Conservation (phyloP, 1,140 invertebrate genomes). For the Drosophila navojoa region DNA sequence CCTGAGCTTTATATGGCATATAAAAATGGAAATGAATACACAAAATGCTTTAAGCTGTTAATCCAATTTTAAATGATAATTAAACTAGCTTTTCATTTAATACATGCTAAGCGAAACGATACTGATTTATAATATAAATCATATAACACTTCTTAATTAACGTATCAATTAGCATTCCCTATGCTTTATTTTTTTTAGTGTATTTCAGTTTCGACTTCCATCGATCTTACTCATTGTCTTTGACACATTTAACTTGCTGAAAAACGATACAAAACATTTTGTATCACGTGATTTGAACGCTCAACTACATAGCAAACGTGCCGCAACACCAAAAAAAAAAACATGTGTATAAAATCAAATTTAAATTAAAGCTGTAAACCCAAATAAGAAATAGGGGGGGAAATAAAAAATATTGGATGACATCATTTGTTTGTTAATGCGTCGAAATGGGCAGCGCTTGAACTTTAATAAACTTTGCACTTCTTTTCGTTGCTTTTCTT, state of each 20-base stretch:
- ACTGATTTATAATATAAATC: too few relatives aligned
- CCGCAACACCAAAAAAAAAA: slow-evolving; percentile 35
- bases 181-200: neutral
- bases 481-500: slow-evolving; percentile 30
- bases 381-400: slow-evolving; percentile 1
- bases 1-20: neutral
- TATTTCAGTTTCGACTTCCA: neutral
- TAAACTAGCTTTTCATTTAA: too few relatives aligned
- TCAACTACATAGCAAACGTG: slow-evolving; percentile 28
- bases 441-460: slow-evolving; percentile 30
- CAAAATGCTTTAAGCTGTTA: neutral
- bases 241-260: slow-evolving; percentile 35
- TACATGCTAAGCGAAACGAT: too few relatives aligned
- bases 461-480: slow-evolving; percentile 79
- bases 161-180: neutral
- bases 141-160: too few relatives aligned
- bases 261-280: slow-evolving; percentile 5
- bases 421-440: slow-evolving; percentile 59
- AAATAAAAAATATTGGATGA: slow-evolving; percentile 53
- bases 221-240: neutral
- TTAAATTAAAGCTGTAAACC: slow-evolving; percentile 5
- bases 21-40: neutral
- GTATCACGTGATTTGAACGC: slow-evolving; percentile 38
- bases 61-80: too few relatives aligned
- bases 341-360: slow-evolving; percentile 18